Percentiles rank a stretch among this genome's conserved stretches.
Evolutionary conservation across 92 coral and sea anemone genomes (phyloP).

Genomic region (Phymanthus crucifer): DNA sequence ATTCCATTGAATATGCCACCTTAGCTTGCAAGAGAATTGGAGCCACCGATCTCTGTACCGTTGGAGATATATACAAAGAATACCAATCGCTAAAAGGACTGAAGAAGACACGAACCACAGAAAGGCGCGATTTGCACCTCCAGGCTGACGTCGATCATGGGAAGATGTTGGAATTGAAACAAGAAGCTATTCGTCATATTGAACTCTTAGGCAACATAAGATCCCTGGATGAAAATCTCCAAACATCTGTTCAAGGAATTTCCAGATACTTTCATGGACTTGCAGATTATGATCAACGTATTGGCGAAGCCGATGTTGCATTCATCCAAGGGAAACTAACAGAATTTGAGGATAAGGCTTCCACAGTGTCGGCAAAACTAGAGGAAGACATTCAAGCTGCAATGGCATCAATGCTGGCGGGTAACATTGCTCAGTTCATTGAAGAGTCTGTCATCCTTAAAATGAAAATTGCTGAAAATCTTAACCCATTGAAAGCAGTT

Average conservation of each 20-base stretch:
- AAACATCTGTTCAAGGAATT: conserved; percentile 33
- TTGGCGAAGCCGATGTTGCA: too few species aligned
- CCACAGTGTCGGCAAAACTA: conserved; percentile 25
- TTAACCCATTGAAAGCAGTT: conserved; percentile 44
- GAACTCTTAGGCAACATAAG: conserved; percentile 43
- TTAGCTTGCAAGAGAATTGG: conserved; percentile 54
- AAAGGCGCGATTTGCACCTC: conserved; percentile 39
- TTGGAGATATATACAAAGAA: conserved; percentile 39
- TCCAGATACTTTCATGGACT: conserved; percentile 46
- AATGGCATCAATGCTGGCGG: too few species aligned
- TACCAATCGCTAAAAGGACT: conserved; percentile 34
- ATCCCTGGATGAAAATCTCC: too few species aligned
- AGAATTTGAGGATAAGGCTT: conserved; percentile 28
- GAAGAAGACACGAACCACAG: conserved; percentile 31
- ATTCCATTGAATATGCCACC: conserved; percentile 26
- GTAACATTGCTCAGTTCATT: too few species aligned
- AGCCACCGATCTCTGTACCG: too few species aligned
- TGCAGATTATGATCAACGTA: too few species aligned
- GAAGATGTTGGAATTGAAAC: conserved; percentile 38
- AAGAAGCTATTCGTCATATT: conserved; percentile 13
- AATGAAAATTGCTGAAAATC: too few species aligned
- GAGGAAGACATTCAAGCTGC: too few species aligned
- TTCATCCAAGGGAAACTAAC: conserved; percentile 44
- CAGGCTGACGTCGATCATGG: conserved; percentile 29
- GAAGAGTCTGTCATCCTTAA: too few species aligned